phyloP scores from a whole-genome alignment of 2,888 invertebrate genomes.

The Temnothorax ravouxi region DNA sequence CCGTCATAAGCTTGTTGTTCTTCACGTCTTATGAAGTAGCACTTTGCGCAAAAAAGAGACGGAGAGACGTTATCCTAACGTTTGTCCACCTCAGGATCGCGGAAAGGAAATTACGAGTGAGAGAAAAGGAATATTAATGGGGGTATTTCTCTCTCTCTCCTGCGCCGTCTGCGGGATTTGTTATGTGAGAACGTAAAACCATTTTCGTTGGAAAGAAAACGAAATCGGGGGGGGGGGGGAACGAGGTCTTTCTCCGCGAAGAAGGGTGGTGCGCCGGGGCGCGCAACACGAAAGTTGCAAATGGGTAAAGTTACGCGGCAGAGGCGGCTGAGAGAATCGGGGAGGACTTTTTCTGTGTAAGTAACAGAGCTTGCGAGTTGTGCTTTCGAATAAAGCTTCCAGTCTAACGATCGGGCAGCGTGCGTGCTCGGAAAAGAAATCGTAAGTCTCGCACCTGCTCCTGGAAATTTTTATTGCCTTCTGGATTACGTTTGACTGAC shows the following conservation, averaged over 20 bases:
- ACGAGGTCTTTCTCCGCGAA: conserved; percentile 20
- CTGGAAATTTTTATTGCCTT: conserved; percentile 39
- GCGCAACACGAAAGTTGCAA: conserved; percentile 65
- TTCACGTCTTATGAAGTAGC: conserved; percentile 20
- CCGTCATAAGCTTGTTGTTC: conserved; percentile 30
- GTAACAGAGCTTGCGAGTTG: conserved; percentile 65
- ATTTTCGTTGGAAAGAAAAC: conserved; percentile 48
- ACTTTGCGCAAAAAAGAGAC: conserved; percentile 3
- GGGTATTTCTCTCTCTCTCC: neutral
- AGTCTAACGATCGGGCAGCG: conserved; percentile 51
- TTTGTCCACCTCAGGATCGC: conserved; percentile 17
- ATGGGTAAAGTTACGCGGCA: conserved; percentile 68
- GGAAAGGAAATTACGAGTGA: conserved; percentile 30
- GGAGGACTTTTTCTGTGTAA: conserved; percentile 62
- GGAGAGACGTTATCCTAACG: conserved; percentile 26
- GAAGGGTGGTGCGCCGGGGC: conserved; percentile 38
- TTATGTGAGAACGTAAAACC: conserved; percentile 50
- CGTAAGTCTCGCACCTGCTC: conserved; percentile 38
- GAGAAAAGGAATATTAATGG: conserved; percentile 37
- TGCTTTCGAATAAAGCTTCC: conserved; percentile 62
- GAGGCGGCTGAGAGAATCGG: conserved; percentile 43
- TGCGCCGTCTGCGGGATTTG: conserved; percentile 28
- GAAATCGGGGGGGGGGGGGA: conserved; percentile 28
- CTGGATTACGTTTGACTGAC: conserved; percentile 35
- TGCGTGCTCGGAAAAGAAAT: conserved; percentile 55